Evolutionary conservation across 2,797 vertebrate genomes (phyloP).

Genomic region (Orestias chungarensis): DNA sequence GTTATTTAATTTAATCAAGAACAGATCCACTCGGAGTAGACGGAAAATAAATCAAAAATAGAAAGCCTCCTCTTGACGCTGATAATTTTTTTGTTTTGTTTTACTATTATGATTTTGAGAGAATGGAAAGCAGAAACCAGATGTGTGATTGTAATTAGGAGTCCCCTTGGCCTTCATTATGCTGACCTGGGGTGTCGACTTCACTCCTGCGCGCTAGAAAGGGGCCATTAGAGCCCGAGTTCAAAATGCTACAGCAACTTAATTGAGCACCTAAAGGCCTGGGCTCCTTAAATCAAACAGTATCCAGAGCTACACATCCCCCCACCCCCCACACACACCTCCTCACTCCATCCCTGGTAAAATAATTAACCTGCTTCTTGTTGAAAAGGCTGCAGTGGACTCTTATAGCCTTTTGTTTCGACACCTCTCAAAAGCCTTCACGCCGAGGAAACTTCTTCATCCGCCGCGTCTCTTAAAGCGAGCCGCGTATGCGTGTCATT

Average conservation of each 20-base stretch:
- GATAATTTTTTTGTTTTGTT: conserved; percentile 70
- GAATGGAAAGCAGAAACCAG: conserved; percentile 81
- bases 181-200: conserved; percentile 88
- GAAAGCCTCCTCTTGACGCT: conserved; percentile 70
- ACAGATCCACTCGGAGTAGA: conserved; percentile 40
- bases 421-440: conserved; percentile 29
- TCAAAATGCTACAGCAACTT: conserved; percentile 97
- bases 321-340: conserved; percentile 36
- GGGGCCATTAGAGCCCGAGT: conserved; percentile 95
- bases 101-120: conserved; percentile 68
- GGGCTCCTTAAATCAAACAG: conserved; percentile 96
- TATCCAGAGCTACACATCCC: conserved; percentile 89
- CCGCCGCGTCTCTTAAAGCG: conserved; percentile 49
- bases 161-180: conserved; percentile 97
- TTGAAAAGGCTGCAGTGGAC: conserved; percentile 46
- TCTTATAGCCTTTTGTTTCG: conserved; percentile 44
- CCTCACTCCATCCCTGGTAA: conserved; percentile 71
- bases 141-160: conserved; percentile 97
- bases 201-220: conserved; percentile 80
- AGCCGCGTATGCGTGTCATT: conserved; percentile 38
- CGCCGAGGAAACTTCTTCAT: conserved; percentile 46
- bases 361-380: conserved; percentile 87
- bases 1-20: conserved; percentile 73
- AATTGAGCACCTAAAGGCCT: conserved; percentile 98
- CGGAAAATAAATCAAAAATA: conserved; percentile 60